Evolutionary conservation across 2,888 invertebrate genomes (phyloP).

Genomic region (Eutolmus rufibarbis): DNA sequence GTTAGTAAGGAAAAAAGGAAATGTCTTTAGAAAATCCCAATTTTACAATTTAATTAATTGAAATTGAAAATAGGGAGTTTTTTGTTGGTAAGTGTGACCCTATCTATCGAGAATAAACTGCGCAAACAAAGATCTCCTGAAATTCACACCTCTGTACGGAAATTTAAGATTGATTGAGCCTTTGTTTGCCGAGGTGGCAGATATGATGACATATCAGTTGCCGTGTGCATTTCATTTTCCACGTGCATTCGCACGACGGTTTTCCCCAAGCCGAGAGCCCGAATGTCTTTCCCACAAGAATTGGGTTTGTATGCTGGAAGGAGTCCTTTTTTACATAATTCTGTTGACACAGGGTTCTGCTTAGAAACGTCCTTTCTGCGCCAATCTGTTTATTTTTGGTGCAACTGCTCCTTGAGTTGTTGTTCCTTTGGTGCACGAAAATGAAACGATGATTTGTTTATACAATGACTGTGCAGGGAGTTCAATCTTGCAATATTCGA

Average conservation of each 20-base stretch:
- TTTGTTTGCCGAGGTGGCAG: constrained; percentile 16
- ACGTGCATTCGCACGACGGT: not conserved
- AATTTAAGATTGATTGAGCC: constrained; percentile 12
- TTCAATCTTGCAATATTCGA: constrained; percentile 13
- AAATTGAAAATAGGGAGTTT: not conserved
- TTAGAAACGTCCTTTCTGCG: not conserved
- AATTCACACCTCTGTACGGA: not conserved
- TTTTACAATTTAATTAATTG: not conserved
- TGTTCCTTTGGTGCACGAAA: not conserved
- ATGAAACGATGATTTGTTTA: constrained; percentile 31
- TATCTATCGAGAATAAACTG: not conserved
- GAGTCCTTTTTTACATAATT: constrained; percentile 39
- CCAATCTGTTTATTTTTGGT: constrained; percentile 21
- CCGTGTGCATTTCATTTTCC: not conserved
- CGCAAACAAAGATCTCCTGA: not conserved
- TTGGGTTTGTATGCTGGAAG: not conserved
- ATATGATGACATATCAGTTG: constrained; percentile 32
- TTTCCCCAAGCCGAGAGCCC: not conserved
- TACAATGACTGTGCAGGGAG: constrained; percentile 1
- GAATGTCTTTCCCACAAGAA: not conserved
- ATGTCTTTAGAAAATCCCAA: too few species aligned
- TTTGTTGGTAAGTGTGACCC: not conserved
- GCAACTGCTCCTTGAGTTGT: not conserved
- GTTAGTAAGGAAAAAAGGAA: too few species aligned
- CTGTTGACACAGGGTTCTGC: constrained; percentile 21